Conservation (phyloP, 2,888 invertebrate genomes). For the Boloria euphrosyne region DNA sequence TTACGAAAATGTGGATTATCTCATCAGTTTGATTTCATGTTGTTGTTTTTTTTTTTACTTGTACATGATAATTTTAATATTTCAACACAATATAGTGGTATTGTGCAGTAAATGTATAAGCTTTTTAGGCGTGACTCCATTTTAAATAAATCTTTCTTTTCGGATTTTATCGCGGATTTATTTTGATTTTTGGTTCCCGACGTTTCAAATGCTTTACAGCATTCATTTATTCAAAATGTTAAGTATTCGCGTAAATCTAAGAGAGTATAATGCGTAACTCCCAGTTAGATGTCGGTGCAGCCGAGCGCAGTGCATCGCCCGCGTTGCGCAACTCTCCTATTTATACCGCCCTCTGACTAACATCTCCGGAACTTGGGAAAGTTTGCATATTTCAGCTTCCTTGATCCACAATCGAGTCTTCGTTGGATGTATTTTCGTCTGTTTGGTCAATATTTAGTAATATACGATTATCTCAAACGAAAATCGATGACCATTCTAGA, state of each 20-base stretch:
- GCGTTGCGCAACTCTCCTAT: conserved; percentile 53
- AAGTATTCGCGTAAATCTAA: too few species aligned
- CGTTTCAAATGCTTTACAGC: too few species aligned
- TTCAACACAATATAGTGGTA: too few species aligned
- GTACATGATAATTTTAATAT: too few species aligned
- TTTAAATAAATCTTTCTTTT: too few species aligned
- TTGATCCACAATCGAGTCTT: conserved; percentile 25
- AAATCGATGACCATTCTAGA: too few species aligned
- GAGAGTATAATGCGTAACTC: background rate
- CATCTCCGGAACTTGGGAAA: conserved; percentile 45
- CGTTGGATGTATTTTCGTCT: background rate
- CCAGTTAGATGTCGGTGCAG: conserved; percentile 32
- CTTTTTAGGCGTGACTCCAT: background rate
- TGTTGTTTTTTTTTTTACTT: too few species aligned
- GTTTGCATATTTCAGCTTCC: conserved; percentile 43
- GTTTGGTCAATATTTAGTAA: background rate
- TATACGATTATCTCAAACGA: background rate
- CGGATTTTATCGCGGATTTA: too few species aligned
- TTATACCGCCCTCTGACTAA: conserved; percentile 48
- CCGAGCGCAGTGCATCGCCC: conserved; percentile 53
- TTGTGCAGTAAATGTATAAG: background rate
- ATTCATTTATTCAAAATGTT: too few species aligned
- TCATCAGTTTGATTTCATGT: too few species aligned
- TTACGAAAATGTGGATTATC: too few species aligned
- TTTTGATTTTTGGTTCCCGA: too few species aligned